Base-by-base conservation (phyloP, 2,888 invertebrate species). In the Pocota personata region DNA sequence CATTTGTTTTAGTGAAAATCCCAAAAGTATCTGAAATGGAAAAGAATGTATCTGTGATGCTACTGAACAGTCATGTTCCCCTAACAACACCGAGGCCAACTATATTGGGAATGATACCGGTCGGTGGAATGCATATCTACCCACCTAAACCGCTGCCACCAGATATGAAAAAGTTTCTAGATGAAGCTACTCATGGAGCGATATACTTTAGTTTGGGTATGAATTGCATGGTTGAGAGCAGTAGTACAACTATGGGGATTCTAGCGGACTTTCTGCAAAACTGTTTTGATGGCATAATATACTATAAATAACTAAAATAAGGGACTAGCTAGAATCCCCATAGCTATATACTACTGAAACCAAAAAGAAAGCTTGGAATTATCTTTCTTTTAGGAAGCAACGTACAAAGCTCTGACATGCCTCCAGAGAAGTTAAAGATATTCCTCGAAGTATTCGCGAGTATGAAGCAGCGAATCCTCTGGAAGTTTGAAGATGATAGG, bases 61-160 rank as follows among this genome's bases (percentile, higher is more conserved):
- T 94, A 57, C 88, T 93, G 0, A 94, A 94, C 89, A 92, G 93
- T 58, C 93, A 94, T 89, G 91, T 92, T 37, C 92, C 92, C 3
- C 87, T 94, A 40, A 92, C 93, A 35, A 92, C 92, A 2, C 88
- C 93, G 5, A 91, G 93, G 57, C 93, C 94, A 6, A 89, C 90
- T 0, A 91, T 93, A 1, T 91, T 93, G 0, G 92, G 91, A 2
- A 90, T 94, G 86, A 90, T 94, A 8, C 92, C 94, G 58, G 93
- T 94, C 6, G 94, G 93, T 10, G 94, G 94, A 35, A 90, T 94
- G 72, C 94, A 94, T 82, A 92, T 94, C 46, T 91, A 92, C 62
- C 90, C 90, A 14, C 90, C 92, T 21, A 92, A 92, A 69, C 80
- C 88, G 7, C 76, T 92, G 72, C 21, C 92, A 27, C 30, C 76